Evolutionary conservation across 1,140 invertebrate species (phyloP).

Genomic region (Drosophila takahashii): DNA sequence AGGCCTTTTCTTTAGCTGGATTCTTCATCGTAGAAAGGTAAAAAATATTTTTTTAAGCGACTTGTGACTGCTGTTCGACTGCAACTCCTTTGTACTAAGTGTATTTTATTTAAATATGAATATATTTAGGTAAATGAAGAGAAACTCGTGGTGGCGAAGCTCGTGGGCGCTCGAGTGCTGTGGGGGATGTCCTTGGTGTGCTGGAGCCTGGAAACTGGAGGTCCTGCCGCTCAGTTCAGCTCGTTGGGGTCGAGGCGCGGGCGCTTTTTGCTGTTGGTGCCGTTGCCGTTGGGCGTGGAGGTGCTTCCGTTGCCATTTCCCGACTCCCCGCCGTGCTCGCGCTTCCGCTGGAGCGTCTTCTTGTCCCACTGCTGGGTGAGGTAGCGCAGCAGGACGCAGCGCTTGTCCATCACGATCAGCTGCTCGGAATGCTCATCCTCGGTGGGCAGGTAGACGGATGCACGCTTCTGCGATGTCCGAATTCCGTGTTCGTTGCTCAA

Average conservation of each 20-base stretch:
- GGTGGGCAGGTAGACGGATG: constrained; percentile 95
- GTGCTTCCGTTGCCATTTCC: constrained; percentile 44
- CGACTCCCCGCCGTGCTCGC: constrained; percentile 82
- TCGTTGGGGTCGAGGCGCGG: constrained; percentile 75
- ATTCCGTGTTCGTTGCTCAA: constrained; percentile 94
- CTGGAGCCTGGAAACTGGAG: background rate
- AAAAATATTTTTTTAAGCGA: background rate
- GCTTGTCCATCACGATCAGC: constrained; percentile 98
- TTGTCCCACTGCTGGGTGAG: constrained; percentile 97
- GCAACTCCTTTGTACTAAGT: constrained; percentile 24
- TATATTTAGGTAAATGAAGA: constrained; percentile 18
- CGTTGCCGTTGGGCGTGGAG: constrained; percentile 33
- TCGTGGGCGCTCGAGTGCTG: constrained; percentile 6
- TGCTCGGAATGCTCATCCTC: constrained; percentile 96
- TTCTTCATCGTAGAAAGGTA: background rate
- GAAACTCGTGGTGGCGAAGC: constrained; percentile 5
- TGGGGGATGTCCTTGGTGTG: constrained; percentile 3
- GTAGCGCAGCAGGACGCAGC: constrained; percentile 96
- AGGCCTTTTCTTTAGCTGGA: background rate
- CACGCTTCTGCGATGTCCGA: constrained; percentile 92
- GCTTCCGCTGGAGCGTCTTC: constrained; percentile 88
- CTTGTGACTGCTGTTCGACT: background rate
- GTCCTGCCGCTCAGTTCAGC: constrained; percentile 46
- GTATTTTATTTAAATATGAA: constrained; percentile 21
- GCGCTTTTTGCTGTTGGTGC: constrained; percentile 77